Base-by-base conservation (phyloP, 2,797 vertebrate species). In the Eidolon dupreanum region DNA sequence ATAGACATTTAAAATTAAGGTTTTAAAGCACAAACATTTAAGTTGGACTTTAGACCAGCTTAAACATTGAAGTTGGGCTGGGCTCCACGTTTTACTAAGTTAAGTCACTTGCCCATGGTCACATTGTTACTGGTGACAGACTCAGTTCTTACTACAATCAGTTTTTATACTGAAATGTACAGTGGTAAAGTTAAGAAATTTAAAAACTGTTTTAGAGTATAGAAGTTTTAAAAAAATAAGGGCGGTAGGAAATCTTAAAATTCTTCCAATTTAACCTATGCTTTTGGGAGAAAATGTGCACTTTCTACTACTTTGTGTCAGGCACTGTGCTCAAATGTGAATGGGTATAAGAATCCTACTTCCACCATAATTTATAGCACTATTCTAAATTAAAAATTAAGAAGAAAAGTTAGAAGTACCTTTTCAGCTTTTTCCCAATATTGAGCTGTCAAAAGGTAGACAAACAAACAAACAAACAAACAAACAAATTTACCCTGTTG, bases 11-110 rank as follows among this genome's bases (percentile, higher is more conserved):
- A 59, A 93, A 94, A 57, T 74, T 94, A 85, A 66, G 20, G 3
- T 89, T 96, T 95, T 96, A 83, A 94, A 91, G 4, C 20, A 51
- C 6, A 89, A 78, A 46, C n/a, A 33, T 90, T 84, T 90, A 95
- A 95, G 11, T 77, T 89, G 77, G 38, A 90, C 19, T 79, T 66
- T 87, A 94, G 51, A 94, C 41, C 28, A 70, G 33, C 33, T 33
- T 33, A 33, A 33, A 33, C 33, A 33, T 33, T 33, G 33, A 33
- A 49, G 10, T 10, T 75, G 49, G 51, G 1, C 1, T 68, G 43
- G 41, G 59, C 26, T 87, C 9, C 13, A 57, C 26, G 19, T 85
- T 95, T 93, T 88, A 49, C 28, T n/a, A 49, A 68, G 20, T 84
- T 78, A 57, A 79, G 17, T 55, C 70, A 51, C 71, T 88, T 88